Base-by-base conservation (phyloP, 2,888 invertebrate species). In the Tenthredo distinguenda region DNA sequence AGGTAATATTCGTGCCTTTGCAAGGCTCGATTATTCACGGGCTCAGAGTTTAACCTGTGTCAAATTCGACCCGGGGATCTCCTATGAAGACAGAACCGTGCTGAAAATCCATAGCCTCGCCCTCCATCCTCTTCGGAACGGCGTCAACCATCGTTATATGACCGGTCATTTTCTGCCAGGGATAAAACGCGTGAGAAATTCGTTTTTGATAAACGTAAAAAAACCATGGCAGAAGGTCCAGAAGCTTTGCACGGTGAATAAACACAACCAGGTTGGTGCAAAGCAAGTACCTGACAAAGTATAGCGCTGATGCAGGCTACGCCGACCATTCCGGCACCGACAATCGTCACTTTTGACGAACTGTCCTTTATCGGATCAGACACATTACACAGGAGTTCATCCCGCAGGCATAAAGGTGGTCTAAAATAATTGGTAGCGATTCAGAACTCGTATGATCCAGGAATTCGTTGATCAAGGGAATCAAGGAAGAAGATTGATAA, bases 261-360 rank as follows among this genome's bases (percentile, higher is more conserved):
- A 43, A 31, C 50, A 76, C 37, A 5, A n/a, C n/a, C 34, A 10
- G n/a, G 3, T 37, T 3, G n/a, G 0, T 37, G 6, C n/a, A 58
- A 58, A n/a, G 26, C 26, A 26, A 26, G 43, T 91, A 95, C 95
- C 94, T 96, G 95, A 37, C 95, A 95, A 71, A 96, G 94, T 85
- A 96, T 94, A 62, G 95, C 94, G 90, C 95, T 96, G 72, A 95
- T 95, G 89, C 95, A 94, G 0, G 96, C 95, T 94, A 96, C 95
- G 76, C 96, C 96, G 86, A 96, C 96, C 90, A 94, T 94, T 55
- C 96, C 96, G 21, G 95, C 94, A 6, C 96, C 96, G n/a, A 96
- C 95, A 83, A 96, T 93, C 50, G 95, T 95, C 85, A 96, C 94
- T 92, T 96, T 96, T 88, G 93, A 93, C 86, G 91, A 90, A 37